Percentiles rank a stretch among this genome's conserved stretches.
phyloP scores from a whole-genome alignment of 1,140 invertebrate genomes.

The Eupristina koningsbergeri region DNA sequence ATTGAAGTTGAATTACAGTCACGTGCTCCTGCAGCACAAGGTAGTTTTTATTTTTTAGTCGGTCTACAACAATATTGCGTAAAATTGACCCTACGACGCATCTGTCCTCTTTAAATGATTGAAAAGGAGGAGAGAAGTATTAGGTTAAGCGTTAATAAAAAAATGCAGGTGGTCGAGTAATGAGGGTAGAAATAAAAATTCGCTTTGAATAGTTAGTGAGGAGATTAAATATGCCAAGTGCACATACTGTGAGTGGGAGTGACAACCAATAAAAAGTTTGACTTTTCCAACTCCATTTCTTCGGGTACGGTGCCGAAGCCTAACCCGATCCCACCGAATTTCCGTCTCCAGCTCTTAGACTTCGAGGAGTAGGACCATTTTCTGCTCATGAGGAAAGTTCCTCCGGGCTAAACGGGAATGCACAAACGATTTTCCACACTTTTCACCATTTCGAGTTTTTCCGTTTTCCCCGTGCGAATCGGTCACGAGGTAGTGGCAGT shows the following conservation, averaged over 20 bases:
- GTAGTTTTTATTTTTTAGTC: too few relatives aligned
- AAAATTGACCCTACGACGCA: too few relatives aligned
- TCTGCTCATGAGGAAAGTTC: background rate
- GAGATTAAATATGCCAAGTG: too few relatives aligned
- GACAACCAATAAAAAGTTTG: constrained; percentile 4
- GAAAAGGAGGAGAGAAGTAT: too few relatives aligned
- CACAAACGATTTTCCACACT: background rate
- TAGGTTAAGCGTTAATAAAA: too few relatives aligned
- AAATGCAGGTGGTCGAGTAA: too few relatives aligned
- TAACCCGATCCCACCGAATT: background rate
- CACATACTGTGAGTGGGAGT: constrained; percentile 28
- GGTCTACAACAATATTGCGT: too few relatives aligned
- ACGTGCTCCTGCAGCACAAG: too few relatives aligned
- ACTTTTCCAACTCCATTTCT: constrained; percentile 11
- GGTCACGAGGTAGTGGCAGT: background rate
- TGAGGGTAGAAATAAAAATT: too few relatives aligned
- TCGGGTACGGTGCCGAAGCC: background rate
- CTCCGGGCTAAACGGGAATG: background rate
- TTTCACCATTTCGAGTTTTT: background rate
- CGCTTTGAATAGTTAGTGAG: too few relatives aligned
- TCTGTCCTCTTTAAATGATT: too few relatives aligned
- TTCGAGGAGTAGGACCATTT: background rate
- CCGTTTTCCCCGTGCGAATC: background rate
- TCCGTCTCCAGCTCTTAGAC: background rate
- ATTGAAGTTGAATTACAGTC: too few relatives aligned